Evolutionary conservation across 2,797 vertebrate genomes (phyloP).

Genomic region (Odontamblyopus rebecca): DNA sequence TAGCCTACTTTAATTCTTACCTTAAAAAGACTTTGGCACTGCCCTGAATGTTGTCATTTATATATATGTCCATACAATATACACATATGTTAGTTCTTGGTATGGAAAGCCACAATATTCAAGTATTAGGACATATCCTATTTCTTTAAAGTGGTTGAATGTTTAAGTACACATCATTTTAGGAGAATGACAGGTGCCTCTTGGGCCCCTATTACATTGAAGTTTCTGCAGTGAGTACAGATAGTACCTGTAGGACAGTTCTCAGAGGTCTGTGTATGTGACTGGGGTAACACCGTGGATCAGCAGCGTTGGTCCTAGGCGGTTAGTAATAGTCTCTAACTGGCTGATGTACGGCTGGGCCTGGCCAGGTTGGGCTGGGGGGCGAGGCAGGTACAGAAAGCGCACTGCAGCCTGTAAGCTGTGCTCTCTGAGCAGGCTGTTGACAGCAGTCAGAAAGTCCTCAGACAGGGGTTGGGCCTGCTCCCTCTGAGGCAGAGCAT

Average conservation of each 20-base stretch:
- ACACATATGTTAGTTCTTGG: background rate
- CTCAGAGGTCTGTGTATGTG: slow-evolving; percentile 89
- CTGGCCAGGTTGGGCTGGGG: slow-evolving; percentile 72
- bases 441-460: slow-evolving; percentile 78
- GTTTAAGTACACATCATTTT: slow-evolving; percentile 14
- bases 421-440: slow-evolving; percentile 80
- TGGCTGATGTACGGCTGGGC: slow-evolving; percentile 81
- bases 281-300: slow-evolving; percentile 90
- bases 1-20: background rate
- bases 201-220: slow-evolving; percentile 1
- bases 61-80: slow-evolving; percentile 9
- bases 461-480: slow-evolving; percentile 41
- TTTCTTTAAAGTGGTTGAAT: slow-evolving; percentile 16
- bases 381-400: slow-evolving; percentile 89
- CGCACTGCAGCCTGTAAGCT: slow-evolving; percentile 82
- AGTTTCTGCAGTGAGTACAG: background rate
- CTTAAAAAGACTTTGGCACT: background rate
- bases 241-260: slow-evolving; percentile 14
- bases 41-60: slow-evolving; percentile 24
- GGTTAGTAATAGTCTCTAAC: slow-evolving; percentile 79
- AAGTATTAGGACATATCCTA: slow-evolving; percentile 46
- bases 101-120: slow-evolving; percentile 21
- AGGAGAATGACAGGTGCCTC: slow-evolving; percentile 3
- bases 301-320: slow-evolving; percentile 86
- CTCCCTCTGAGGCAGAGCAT: slow-evolving; percentile 5